A percentile compares a stretch with the other conserved stretches of the same genome.
Conservation (phyloP, 2,797 vertebrate genomes). For the Apogon hyalosoma region DNA sequence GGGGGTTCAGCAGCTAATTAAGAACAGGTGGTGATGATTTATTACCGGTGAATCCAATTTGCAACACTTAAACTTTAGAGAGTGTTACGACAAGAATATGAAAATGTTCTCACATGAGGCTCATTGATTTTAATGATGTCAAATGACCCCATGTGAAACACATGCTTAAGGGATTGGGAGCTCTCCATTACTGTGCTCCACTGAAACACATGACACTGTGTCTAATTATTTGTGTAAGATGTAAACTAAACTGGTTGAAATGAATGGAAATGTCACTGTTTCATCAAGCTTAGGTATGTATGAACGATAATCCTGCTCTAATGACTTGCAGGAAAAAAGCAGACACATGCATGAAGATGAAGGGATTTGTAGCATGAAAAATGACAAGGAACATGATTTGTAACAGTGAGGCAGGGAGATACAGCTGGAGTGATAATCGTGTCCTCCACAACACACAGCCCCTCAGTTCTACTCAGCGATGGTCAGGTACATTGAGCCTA, state of each 20-base stretch:
- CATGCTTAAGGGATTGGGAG: neutral
- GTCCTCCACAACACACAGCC: conserved; percentile 20
- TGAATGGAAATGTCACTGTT: conserved; percentile 17
- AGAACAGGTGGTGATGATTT: too few relatives aligned
- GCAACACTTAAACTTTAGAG: too few relatives aligned
- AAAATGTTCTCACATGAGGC: too few relatives aligned
- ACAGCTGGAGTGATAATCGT: conserved; percentile 20
- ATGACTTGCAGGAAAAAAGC: conserved; percentile 19
- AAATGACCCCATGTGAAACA: neutral
- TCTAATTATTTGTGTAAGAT: conserved; percentile 17
- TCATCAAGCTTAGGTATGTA: neutral
- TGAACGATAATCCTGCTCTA: conserved; percentile 15
- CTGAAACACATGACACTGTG: neutral
- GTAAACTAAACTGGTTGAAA: neutral
- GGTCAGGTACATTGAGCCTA: conserved; percentile 7
- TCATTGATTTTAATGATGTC: neutral
- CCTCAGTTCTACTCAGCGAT: conserved; percentile 12
- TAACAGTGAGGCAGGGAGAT: conserved; percentile 20
- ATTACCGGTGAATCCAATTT: too few relatives aligned
- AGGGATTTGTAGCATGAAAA: conserved; percentile 18
- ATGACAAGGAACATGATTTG: conserved; percentile 20
- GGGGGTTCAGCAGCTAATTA: too few relatives aligned
- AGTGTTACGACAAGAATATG: too few relatives aligned
- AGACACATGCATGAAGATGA: conserved; percentile 22
- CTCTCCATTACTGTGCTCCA: neutral